Evolutionary conservation across 2,888 invertebrate species (phyloP), one percentile per base, ranked within the genome.

Genomic region (Cephus pygmeus): DNA sequence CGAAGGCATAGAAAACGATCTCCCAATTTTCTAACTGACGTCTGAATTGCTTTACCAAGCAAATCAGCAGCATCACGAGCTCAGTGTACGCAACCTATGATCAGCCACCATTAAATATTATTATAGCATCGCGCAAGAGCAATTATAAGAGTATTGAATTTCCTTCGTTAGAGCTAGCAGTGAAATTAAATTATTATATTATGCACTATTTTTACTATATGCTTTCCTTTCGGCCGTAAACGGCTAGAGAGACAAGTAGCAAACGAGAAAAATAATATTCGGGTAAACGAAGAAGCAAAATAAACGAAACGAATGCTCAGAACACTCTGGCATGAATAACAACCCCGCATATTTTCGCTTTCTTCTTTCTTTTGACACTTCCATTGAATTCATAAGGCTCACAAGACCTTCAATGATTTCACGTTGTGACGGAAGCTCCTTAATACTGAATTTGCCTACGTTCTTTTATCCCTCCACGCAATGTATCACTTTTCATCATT

Each of bases 401-500:
- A 0, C 56, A 56, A 56, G 56, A 56, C 23, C 56, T 56, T 56
- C 23, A 6, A 56, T 9, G 6, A 9, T 23, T 56, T 56, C 1
- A 23, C 56, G 23, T 71, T 71, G 31, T 3, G 73, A 73, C 69
- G 81, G 81, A 79, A 82, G 79, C 80, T 81, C 76, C 69, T 76
- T 79, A 81, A 81, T 81, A 82, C 81, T 81, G 81, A 81, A 77
- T 40, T 36, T 78, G 2, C 56, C 56, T 56, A 23, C 56, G 0
- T 56, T 56, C 23, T 23, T 56, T 56, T 23, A 69, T 73, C 75
- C 75, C 69, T 56, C 40, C 56, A n/a, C 69, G 78, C 81, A 74
- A 82, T 75, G 79, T 76, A 82, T 77, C 80, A 76, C 78, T 79
- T 81, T 84, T 82, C 75, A 81, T 83, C 12, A 68, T 75, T 80